Conservation (phyloP, 1,140 invertebrate species). For the Apis florea region DNA sequence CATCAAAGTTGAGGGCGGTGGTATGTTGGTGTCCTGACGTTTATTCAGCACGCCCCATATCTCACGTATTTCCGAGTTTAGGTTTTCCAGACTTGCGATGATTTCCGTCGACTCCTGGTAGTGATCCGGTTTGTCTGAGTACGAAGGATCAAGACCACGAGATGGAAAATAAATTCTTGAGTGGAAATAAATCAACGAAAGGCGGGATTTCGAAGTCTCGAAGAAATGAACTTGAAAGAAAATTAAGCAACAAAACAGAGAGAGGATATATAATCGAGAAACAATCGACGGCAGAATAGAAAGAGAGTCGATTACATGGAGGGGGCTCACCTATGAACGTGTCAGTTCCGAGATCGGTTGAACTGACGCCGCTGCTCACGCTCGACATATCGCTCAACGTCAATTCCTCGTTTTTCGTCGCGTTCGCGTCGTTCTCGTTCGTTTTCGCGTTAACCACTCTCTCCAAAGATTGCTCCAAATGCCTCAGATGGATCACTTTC, state of each 20-base stretch:
- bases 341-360: constrained; percentile 84
- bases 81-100: constrained; percentile 85
- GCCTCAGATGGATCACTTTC: constrained; percentile 88
- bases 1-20: constrained; percentile 81
- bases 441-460: constrained; percentile 79
- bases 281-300: neutral
- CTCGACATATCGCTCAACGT: constrained; percentile 85
- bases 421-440: constrained; percentile 77
- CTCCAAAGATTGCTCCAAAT: constrained; percentile 87
- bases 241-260: neutral
- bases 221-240: neutral
- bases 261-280: neutral
- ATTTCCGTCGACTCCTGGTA: constrained; percentile 86
- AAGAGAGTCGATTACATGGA: neutral
- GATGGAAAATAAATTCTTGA: constrained; percentile 30
- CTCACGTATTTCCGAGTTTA: constrained; percentile 86
- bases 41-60: constrained; percentile 86
- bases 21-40: constrained; percentile 81
- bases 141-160: constrained; percentile 39
- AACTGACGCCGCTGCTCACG: constrained; percentile 86
- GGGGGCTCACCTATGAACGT: constrained; percentile 76
- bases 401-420: constrained; percentile 78
- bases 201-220: neutral
- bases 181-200: constrained; percentile 13
- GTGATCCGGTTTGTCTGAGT: constrained; percentile 73